Evolutionary conservation across 2,797 vertebrate genomes (phyloP), one percentile per base, ranked within the genome.

Genomic region (Anabacerthia variegaticeps): DNA sequence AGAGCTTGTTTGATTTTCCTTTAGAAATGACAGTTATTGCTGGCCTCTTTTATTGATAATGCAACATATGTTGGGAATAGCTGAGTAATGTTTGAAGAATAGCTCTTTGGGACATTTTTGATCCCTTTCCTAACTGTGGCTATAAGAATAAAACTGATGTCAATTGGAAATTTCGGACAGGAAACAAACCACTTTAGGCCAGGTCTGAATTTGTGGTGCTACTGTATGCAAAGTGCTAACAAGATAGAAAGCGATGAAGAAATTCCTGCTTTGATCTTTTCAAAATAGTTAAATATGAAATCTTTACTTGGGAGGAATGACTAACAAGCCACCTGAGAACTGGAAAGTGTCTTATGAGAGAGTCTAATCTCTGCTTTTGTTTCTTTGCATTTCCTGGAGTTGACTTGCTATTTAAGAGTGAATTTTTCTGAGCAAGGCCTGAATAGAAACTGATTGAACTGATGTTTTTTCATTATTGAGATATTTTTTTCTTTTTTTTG

Each of bases 361-460:
- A 61, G 5, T 43, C 10, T 76, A 77, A 67, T 85, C 71, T 44
- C 59, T 81, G n/a, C 36, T 37, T 37, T 82, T 79, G 58, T 69
- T 85, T 32, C 36, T 85, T 71, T 67, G 67, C 66, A 48, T 85
- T 96, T 87, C 48, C 63, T 91, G 78, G 34, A 32, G 48, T 17
- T 87, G 67, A 27, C 34, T 90, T 85, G 56, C 65, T 85, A 14
- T 51, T 83, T 62, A 66, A 79, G 39, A 56, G 36, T 78, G 65
- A 36, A 8, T 82, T 79, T 91, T 88, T 86, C 26, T 82, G 67
- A 79, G 84, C 20, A 62, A 55, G 58, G 51, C 36, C 39, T 92
- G 92, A 95, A 94, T 92, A 93, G 89, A 76, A 93, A 76, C 88
- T 96, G 92, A 92, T 93, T 95, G 63, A 94, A 85, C 36, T 69